Base-by-base conservation (phyloP, 2,797 vertebrate species). In the Falco naumanni region DNA sequence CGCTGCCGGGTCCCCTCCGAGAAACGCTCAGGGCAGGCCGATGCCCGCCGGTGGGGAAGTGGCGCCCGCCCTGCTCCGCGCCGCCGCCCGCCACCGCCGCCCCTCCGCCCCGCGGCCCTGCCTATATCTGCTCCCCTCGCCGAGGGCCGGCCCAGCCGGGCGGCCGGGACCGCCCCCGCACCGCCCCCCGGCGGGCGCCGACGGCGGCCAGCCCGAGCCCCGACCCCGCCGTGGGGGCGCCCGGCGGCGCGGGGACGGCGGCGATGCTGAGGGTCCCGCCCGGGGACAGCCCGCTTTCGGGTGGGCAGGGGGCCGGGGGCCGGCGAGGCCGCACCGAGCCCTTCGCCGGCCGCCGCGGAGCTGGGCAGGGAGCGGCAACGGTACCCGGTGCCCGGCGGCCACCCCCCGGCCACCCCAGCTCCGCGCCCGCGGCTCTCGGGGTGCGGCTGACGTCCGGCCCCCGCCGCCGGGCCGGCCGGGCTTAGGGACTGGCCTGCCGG, bases 61-160 rank as follows among this genome's bases (percentile, higher is more conserved):
- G 1, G 10, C 10, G 0, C 16, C 5, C 26, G 0, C 3, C 11
- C 10, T 1, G 1, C 50, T 29, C 21, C 11, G 14, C 70, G 0
- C 29, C 1, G 2, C 59, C 16, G 1, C 39, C 37, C 16, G 4
- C 57, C 31, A 2, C 34, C 22, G 9, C 56, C 21, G 41, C 24
- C 10, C 47, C 16, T 11, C 3, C 14, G 26, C 10, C 10, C 41
- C 47, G 18, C 47, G 5, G 24, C 48, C 65, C 68, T 66, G 60
- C 74, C 70, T 88, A 78, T 93, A 95, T 91, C 45, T 20, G 80
- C 70, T 87, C 57, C 48, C 47, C 59, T 20, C 13, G 24, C 12
- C 19, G 13, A 41, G 25, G 83, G 43, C 39, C 45, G 47, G 74
- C 51, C 75, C 69, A 51, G 45, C 7, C 13, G 21, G 26, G n/a